Conservation (phyloP, 2,888 invertebrate genomes). For the Tiliacea aurago region DNA sequence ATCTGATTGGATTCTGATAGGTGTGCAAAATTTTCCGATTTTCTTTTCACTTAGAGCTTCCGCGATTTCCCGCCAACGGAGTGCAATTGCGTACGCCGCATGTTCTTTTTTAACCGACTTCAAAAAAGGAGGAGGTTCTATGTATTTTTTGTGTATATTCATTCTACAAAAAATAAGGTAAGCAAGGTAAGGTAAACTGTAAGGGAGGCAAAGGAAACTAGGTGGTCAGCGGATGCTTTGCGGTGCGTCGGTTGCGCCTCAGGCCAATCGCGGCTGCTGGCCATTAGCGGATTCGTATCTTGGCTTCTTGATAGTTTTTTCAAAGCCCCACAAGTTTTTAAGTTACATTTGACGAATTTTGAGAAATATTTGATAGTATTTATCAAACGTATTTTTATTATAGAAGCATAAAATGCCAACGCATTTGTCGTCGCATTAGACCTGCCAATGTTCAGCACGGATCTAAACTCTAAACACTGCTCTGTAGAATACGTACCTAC, state of each 20-base stretch:
- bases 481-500: neutral
- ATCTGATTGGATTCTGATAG: slow-evolving; percentile 32
- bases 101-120: slow-evolving; percentile 6
- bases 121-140: no score
- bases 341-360: neutral
- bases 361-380: neutral
- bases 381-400: neutral
- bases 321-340: neutral
- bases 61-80: slow-evolving; percentile 12
- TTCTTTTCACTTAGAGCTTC: neutral
- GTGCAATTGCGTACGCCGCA: neutral
- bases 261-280: slow-evolving; percentile 39
- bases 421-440: neutral
- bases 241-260: slow-evolving; percentile 45
- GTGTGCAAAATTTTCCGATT: neutral
- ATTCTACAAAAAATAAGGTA: slow-evolving; percentile 13
- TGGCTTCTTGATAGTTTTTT: slow-evolving; percentile 24
- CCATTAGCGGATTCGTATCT: slow-evolving; percentile 52
- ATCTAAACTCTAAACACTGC: neutral
- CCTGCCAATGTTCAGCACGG: neutral
- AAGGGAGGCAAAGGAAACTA: slow-evolving; percentile 55
- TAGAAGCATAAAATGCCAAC: no score
- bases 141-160: no score
- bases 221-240: slow-evolving; percentile 54
- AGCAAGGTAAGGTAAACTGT: no score